These are phyloP conservation scores for Drosophila gunungcola DNA, from an alignment of 1,140 invertebrate species.

Conservation along the genomic window DNA sequence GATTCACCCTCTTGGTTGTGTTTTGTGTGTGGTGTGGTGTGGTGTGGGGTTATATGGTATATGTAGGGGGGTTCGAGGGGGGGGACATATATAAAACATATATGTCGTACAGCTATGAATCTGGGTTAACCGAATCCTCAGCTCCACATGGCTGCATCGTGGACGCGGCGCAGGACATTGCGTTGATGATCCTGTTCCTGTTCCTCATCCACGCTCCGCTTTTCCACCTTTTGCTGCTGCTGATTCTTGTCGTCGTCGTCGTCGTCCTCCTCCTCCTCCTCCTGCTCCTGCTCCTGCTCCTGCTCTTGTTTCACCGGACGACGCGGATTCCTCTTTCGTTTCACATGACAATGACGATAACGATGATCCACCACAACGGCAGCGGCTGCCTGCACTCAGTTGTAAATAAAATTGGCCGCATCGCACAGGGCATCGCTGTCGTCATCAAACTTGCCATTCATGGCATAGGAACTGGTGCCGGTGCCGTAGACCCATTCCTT, in stretches of 20 bases:
- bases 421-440: conserved; percentile 83
- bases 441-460: conserved; percentile 83
- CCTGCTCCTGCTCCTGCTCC: neutral
- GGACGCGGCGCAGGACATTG: conserved; percentile 27
- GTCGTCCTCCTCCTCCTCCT: neutral
- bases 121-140: conserved; percentile 12
- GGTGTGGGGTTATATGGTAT: conserved; percentile 6
- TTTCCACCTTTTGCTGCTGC: neutral
- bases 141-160: conserved; percentile 46
- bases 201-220: neutral
- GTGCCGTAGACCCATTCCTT: conserved; percentile 83
- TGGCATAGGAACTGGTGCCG: conserved; percentile 78
- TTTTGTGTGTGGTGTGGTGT: conserved; percentile 19
- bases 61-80: neutral
- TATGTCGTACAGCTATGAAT: conserved; percentile 21
- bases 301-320: neutral
- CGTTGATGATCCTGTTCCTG: conserved; percentile 5
- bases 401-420: conserved; percentile 82
- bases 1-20: conserved; percentile 13
- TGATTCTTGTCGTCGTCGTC: neutral
- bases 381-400: conserved; percentile 52
- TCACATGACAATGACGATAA: conserved; percentile 1
- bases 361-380: neutral
- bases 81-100: conserved; percentile 26
- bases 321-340: neutral